Percentiles rank a stretch among this genome's conserved stretches.
These are phyloP conservation scores for Diplolepis rosae DNA, from an alignment of 2,888 invertebrate species.

Conservation along the genomic window DNA sequence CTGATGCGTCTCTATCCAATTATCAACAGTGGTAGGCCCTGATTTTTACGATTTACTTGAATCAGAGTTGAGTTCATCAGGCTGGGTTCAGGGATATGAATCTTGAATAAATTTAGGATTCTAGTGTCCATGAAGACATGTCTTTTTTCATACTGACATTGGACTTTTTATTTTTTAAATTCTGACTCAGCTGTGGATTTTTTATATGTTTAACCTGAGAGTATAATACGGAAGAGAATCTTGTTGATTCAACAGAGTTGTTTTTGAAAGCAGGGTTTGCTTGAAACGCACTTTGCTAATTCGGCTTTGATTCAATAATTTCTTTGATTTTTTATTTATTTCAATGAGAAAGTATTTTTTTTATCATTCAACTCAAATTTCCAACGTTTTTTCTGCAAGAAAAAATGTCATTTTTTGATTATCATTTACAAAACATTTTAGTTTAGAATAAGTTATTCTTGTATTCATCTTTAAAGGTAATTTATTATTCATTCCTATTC, in stretches of 20 bases:
- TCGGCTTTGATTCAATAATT: neutral
- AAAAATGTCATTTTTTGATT: no score
- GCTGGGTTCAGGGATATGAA: slow-evolving; percentile 25
- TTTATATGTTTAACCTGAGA: neutral
- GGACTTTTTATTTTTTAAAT: neutral
- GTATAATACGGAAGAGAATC: neutral
- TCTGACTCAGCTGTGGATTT: neutral
- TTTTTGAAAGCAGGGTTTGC: slow-evolving; percentile 11
- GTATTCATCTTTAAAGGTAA: no score
- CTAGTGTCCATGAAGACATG: slow-evolving; percentile 4
- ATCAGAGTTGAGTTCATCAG: slow-evolving; percentile 7
- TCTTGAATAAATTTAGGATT: slow-evolving; percentile 23
- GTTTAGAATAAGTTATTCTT: no score
- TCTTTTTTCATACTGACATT: slow-evolving; percentile 1
- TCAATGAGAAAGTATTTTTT: no score
- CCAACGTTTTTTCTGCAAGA: no score
- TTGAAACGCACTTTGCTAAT: slow-evolving; percentile 20
- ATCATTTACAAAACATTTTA: no score
- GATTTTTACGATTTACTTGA: slow-evolving; percentile 26
- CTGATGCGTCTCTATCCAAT: slow-evolving; percentile 23
- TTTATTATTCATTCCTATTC: no score
- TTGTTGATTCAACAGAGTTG: slow-evolving; percentile 16
- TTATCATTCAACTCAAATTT: no score
- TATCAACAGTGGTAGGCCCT: slow-evolving; percentile 21
- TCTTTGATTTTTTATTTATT: no score